These are phyloP conservation scores for Drosophila maculinotata DNA, from an alignment of 2,888 invertebrate species.

Conservation along the genomic window DNA sequence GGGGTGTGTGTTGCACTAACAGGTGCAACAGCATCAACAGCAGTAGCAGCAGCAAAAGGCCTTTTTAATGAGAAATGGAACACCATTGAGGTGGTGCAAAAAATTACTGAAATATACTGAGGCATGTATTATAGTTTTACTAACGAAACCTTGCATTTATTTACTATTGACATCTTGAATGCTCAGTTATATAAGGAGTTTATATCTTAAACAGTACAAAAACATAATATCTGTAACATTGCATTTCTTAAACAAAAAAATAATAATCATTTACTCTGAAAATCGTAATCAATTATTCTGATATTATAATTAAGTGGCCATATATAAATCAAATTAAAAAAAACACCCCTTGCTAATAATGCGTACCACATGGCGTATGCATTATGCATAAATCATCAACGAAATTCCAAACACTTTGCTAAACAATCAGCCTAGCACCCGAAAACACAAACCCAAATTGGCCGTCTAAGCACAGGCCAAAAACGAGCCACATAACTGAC, in stretches of 20 bases:
- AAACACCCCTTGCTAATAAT: slow-evolving; percentile 17
- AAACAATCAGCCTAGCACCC: slow-evolving; percentile 24
- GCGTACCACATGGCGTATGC: slow-evolving; percentile 66
- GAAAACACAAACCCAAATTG: slow-evolving; percentile 48
- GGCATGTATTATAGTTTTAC: slow-evolving; percentile 22
- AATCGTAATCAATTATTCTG: background rate
- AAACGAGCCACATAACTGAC: slow-evolving; percentile 67
- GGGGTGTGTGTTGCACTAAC: slow-evolving; percentile 23
- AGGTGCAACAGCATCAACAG: slow-evolving; percentile 32
- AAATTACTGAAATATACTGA: slow-evolving; percentile 28
- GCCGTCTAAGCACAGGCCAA: slow-evolving; percentile 63
- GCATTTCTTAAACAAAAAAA: too few relatives aligned
- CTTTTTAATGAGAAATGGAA: slow-evolving; percentile 73
- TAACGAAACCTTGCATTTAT: slow-evolving; percentile 6
- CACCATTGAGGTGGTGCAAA: slow-evolving; percentile 33
- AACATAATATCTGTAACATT: too few relatives aligned
- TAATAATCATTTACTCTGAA: background rate
- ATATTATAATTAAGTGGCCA: background rate
- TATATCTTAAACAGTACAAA: too few relatives aligned
- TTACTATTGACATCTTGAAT: background rate
- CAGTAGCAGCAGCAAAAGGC: slow-evolving; percentile 26
- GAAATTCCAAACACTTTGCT: slow-evolving; percentile 26
- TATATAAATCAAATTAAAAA: background rate
- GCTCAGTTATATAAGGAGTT: too few relatives aligned
- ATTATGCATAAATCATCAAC: slow-evolving; percentile 68